Conservation (phyloP, 2,113 vertebrate genomes). For the Sceloporus undulatus region DNA sequence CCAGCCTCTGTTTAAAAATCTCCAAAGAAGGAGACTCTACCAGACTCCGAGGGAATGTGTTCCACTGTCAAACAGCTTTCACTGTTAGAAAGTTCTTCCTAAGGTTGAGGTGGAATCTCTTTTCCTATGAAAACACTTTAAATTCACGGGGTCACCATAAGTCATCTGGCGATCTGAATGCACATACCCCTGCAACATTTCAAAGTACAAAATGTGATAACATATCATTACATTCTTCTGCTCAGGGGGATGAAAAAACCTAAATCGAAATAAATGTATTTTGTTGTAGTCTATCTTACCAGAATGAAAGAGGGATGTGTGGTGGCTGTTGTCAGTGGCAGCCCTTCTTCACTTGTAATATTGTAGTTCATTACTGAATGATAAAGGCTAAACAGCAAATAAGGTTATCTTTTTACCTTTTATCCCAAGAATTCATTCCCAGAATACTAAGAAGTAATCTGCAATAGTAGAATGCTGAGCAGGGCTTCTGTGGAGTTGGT, state of each 20-base stretch:
- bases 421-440: slow-evolving; percentile 99
- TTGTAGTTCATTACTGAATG: neutral
- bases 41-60: too few species aligned
- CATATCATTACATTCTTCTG: too few species aligned
- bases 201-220: neutral
- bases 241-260: too few species aligned
- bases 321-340: neutral
- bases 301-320: neutral
- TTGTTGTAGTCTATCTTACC: neutral
- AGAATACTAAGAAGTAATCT: slow-evolving; percentile 96
- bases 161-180: too few species aligned
- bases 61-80: too few species aligned
- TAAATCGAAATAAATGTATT: neutral
- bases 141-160: too few species aligned
- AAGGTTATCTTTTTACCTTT: slow-evolving; percentile 85
- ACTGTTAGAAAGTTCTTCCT: too few species aligned
- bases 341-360: neutral
- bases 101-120: too few species aligned
- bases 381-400: neutral
- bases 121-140: too few species aligned
- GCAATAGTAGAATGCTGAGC: slow-evolving; percentile 98
- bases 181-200: neutral
- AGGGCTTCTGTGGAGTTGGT: slow-evolving; percentile 88
- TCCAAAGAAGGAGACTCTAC: too few species aligned
- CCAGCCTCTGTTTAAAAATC: too few species aligned